A percentile compares a stretch with the other conserved stretches of the same genome.
phyloP scores from a whole-genome alignment of 2,888 invertebrate genomes.

The Bellardia bayeri region DNA sequence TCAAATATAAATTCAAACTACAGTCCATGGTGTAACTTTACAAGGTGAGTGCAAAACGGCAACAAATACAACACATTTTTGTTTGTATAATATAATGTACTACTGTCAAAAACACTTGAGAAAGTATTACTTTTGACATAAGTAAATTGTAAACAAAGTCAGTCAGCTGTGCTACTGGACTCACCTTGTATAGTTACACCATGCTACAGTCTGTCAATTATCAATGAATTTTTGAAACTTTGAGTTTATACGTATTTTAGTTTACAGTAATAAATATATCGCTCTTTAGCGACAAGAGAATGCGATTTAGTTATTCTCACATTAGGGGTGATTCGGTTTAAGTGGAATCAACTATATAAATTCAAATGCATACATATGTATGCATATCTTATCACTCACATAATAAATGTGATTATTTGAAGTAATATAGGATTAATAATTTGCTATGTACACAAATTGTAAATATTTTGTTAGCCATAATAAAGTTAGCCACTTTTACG shows the following conservation, averaged over 20 bases:
- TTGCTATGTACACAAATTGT: background rate
- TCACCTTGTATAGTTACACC: too few relatives aligned
- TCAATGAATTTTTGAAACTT: background rate
- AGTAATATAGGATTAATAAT: background rate
- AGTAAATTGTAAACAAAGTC: too few relatives aligned
- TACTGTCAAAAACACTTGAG: too few relatives aligned
- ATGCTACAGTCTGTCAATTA: background rate
- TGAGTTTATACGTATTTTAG: background rate
- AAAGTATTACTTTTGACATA: too few relatives aligned
- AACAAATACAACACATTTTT: too few relatives aligned
- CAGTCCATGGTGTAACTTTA: too few relatives aligned
- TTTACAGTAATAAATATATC: background rate
- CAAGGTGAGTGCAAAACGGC: too few relatives aligned
- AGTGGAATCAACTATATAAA: background rate
- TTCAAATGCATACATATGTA: too few relatives aligned
- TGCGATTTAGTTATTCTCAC: background rate
- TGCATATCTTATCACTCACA: background rate
- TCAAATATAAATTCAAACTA: background rate
- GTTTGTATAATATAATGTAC: too few relatives aligned
- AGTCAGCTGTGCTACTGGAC: too few relatives aligned
- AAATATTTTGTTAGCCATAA: background rate
- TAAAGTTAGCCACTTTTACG: constrained; percentile 4
- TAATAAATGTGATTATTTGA: constrained; percentile 1
- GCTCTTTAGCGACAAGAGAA: too few relatives aligned
- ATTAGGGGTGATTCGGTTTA: background rate